Evolutionary conservation across 1,140 invertebrate species (phyloP), one percentile per base, ranked within the genome.

Genomic region (Penaeus vannamei): DNA sequence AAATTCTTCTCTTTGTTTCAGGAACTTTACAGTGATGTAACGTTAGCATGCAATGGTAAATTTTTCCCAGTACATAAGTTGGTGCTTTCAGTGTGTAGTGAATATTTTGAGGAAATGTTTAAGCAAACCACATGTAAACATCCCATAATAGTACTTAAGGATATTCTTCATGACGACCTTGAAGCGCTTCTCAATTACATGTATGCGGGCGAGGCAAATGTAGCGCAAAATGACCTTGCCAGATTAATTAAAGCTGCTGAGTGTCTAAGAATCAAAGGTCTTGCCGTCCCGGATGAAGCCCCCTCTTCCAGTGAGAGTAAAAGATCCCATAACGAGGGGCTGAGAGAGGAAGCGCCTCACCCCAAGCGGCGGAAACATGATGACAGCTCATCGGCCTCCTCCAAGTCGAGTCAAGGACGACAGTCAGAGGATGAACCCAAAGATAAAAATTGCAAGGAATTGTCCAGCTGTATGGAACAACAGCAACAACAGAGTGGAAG

Each of bases 21-120:
- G 86, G 86, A 87, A 64, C 32, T 87, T n/a, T 87, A 87, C 62
- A 87, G 86, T 72, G 86, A 87, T 62, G 86, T 87, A n/a, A 87
- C 86, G 14, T 59, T 87, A 29, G 86, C 86, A 19, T 87, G 86
- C 62, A 60, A 69, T 59, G 86, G 86, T 23, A 79, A 83, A 32
- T 87, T 87, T 66, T 87, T 87, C 79, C 86, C 86, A 22, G 86
- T 87, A 29, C 86, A 87, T 64, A 87, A 87, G 62, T 46, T 87
- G 77, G 86, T 87, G 32, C 62, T 87, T 20, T 87, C 86, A n/a
- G 86, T 82, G 26, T 87, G 86, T 66, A 81, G 77, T 59, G 86
- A 87, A 69, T 87, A 82, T 53, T 87, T 87, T 72, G 86, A 87
- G 64, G 86, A 87, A 59, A 81, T 87, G 79, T 87, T 87, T 66